These are phyloP conservation scores for Mesitornis unicolor DNA, from an alignment of 2,113 vertebrate genomes.

Conservation along the genomic window DNA sequence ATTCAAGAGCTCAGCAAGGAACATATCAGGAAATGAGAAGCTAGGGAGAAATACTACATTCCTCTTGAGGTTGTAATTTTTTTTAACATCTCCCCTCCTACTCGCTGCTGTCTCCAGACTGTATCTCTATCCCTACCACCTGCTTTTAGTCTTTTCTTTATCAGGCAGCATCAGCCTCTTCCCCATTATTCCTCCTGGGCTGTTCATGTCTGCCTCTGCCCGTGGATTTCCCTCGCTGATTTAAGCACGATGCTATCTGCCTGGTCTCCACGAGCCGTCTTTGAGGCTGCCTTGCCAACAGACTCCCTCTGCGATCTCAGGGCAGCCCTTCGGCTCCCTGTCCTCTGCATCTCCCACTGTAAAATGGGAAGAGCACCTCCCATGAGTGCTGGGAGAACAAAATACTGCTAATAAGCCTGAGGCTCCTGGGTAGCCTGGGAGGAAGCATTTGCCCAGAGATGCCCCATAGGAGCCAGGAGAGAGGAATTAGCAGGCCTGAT, in stretches of 20 bases:
- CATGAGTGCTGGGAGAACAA: not conserved
- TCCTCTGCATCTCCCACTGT: not conserved
- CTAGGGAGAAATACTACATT: not conserved
- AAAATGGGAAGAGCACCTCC: not conserved
- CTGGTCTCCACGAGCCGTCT: rapidly evolving
- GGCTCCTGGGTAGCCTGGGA: not conserved
- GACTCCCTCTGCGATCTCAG: not conserved
- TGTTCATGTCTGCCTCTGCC: not conserved
- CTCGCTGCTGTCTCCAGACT: not conserved
- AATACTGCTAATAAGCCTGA: not conserved
- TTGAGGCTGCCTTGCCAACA: not conserved
- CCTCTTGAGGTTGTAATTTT: not conserved
- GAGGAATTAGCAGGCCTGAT: not conserved
- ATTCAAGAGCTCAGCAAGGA: not conserved
- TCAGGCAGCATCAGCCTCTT: not conserved
- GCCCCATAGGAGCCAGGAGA: not conserved
- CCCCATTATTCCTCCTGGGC: not conserved
- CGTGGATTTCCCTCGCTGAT: not conserved
- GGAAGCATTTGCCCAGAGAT: not conserved
- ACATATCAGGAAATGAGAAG: not conserved
- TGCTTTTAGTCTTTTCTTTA: not conserved
- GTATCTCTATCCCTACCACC: not conserved
- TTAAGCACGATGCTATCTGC: not conserved
- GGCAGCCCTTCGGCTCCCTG: not conserved
- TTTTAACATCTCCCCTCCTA: not conserved